These are phyloP conservation scores for Hiodon alosoides DNA, from an alignment of 2,113 vertebrate genomes.

Conservation along the genomic window DNA sequence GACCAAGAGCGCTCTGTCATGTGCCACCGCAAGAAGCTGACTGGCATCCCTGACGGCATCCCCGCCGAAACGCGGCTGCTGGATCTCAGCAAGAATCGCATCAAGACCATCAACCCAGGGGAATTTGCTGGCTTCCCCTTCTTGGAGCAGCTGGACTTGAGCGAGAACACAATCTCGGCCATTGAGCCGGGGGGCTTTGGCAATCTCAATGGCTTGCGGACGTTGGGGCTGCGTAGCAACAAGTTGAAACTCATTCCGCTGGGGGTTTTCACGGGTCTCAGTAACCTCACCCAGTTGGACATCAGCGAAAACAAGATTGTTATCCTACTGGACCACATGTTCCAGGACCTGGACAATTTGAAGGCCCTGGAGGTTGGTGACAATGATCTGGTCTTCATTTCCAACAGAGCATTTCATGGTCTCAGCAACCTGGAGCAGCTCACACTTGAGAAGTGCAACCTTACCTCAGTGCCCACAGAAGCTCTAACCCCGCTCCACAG, in stretches of 20 bases:
- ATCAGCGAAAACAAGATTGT: constrained; percentile 99
- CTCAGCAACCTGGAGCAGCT: constrained; percentile 93
- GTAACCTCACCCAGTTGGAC: constrained; percentile 93
- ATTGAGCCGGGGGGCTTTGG: constrained; percentile 94
- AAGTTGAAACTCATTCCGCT: constrained; percentile 92
- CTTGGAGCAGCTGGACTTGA: constrained; percentile 92
- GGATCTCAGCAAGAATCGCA: constrained; percentile 94
- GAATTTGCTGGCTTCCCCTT: constrained; percentile 92
- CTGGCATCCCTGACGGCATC: constrained; percentile 86
- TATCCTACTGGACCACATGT: constrained; percentile 96
- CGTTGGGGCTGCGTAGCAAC: constrained; percentile 90
- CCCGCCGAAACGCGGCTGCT: constrained; percentile 86
- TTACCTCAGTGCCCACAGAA: constrained; percentile 90
- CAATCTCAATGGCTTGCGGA: constrained; percentile 88
- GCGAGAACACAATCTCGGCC: constrained; percentile 86
- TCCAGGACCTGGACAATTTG: constrained; percentile 95
- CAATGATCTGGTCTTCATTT: constrained; percentile 95
- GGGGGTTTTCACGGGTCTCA: constrained; percentile 92
- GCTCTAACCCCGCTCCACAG: constrained; percentile 91
- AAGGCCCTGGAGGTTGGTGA: constrained; percentile 93
- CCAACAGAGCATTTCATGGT: constrained; percentile 88
- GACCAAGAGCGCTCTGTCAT: constrained; percentile 90
- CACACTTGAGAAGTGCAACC: constrained; percentile 88
- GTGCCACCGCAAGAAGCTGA: constrained; percentile 85
- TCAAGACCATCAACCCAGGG: constrained; percentile 87